These are phyloP conservation scores for Delphinapterus leucas DNA, from an alignment of 2,113 vertebrate genomes.

Conservation along the genomic window DNA sequence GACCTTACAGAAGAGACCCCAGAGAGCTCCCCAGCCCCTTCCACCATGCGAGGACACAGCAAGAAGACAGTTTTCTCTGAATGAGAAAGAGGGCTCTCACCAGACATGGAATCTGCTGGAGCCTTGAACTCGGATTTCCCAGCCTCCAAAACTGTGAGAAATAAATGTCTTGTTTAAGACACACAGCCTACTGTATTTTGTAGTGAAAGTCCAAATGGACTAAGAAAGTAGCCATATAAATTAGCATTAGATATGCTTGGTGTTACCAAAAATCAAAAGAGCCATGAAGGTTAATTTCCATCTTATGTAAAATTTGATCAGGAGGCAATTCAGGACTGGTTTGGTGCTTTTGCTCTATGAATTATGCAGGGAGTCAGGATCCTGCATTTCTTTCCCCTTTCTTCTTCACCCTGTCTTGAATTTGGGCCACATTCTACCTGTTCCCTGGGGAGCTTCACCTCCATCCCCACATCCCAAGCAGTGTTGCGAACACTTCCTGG, in stretches of 20 bases:
- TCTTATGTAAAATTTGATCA: background rate
- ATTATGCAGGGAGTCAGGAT: background rate
- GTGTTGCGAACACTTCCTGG: background rate
- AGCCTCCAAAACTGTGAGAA: background rate
- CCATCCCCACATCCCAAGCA: background rate
- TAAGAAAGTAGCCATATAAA: background rate
- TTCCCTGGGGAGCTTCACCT: background rate
- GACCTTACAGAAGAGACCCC: background rate
- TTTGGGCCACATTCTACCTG: background rate
- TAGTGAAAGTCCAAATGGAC: background rate
- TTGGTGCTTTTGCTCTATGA: background rate
- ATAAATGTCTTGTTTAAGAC: background rate
- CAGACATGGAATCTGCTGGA: background rate
- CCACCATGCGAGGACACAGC: background rate
- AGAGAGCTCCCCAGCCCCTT: background rate
- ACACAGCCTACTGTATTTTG: background rate
- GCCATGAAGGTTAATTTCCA: background rate
- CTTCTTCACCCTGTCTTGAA: background rate
- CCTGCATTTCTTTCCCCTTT: background rate
- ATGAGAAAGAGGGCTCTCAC: background rate
- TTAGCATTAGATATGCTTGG: background rate
- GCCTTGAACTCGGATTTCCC: background rate
- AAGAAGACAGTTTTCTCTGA: background rate
- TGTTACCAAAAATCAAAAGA: background rate
- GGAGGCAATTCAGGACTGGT: background rate